Conservation (phyloP, 2,888 invertebrate species). For the Metallyticus violacea region DNA sequence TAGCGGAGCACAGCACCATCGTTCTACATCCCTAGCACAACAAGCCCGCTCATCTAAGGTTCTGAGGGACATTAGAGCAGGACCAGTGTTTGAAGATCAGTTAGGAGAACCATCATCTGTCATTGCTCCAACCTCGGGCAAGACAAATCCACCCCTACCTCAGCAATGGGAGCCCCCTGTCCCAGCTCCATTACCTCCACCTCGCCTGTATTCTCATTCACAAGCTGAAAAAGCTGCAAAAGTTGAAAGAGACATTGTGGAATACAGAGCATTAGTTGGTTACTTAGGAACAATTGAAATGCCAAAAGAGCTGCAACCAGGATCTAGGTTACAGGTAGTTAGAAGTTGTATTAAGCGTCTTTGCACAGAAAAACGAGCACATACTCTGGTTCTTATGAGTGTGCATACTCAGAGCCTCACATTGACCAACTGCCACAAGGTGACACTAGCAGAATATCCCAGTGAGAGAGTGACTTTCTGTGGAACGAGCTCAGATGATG, state of each 20-base stretch:
- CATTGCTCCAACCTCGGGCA: constrained; percentile 19
- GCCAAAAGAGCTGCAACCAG: constrained; percentile 76
- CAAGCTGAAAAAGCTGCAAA: constrained; percentile 33
- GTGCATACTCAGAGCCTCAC: constrained; percentile 78
- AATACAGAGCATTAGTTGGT: constrained; percentile 76
- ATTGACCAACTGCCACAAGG: constrained; percentile 73
- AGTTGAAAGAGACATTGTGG: constrained; percentile 34
- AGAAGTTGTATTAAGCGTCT: constrained; percentile 85
- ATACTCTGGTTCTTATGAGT: constrained; percentile 80
- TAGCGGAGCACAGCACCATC: constrained; percentile 34
- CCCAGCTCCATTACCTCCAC: constrained; percentile 47
- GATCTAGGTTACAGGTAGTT: constrained; percentile 69
- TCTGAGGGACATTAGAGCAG: constrained; percentile 51
- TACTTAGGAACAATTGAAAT: constrained; percentile 96
- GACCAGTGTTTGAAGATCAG: constrained; percentile 50
- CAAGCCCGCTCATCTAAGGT: constrained; percentile 52
- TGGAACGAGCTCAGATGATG: constrained; percentile 86
- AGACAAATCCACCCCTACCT: constrained; percentile 41
- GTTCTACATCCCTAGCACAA: constrained; percentile 34
- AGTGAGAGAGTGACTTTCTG: constrained; percentile 84
- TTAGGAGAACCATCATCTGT: constrained; percentile 26
- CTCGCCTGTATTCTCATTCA: constrained; percentile 41
- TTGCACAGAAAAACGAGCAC: constrained; percentile 82
- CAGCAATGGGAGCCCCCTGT: constrained; percentile 47
- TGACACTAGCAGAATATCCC: constrained; percentile 81